A percentile compares a stretch with the other conserved stretches of the same genome.
These are phyloP conservation scores for Platichthys flesus DNA, from an alignment of 2,113 vertebrate genomes.

Conservation along the genomic window DNA sequence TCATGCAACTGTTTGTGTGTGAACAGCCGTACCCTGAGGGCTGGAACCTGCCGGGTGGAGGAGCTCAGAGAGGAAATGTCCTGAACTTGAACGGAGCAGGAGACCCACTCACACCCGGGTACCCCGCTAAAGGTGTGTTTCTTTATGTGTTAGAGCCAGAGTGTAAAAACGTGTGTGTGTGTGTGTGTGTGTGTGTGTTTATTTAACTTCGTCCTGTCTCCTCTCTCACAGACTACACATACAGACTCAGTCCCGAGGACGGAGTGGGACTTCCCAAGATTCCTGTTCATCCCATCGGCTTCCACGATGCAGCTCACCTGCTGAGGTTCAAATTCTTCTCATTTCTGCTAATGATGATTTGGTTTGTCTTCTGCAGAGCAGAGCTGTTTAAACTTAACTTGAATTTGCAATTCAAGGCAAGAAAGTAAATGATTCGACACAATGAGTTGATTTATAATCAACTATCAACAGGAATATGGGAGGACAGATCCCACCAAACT, in stretches of 20 bases:
- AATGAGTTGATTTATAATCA: constrained; percentile 13
- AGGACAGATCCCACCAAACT: constrained; percentile 84
- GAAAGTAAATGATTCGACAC: neutral
- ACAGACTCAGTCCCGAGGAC: constrained; percentile 84
- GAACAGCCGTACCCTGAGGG: constrained; percentile 86
- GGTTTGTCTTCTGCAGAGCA: neutral
- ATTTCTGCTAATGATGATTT: neutral
- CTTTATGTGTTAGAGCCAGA: neutral
- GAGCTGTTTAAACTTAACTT: neutral
- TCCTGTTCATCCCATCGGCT: constrained; percentile 95
- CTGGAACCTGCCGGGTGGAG: constrained; percentile 93
- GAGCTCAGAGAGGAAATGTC: constrained; percentile 93
- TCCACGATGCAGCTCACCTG: constrained; percentile 88
- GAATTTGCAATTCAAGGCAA: constrained; percentile 4
- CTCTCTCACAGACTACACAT: constrained; percentile 87
- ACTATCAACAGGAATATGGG: constrained; percentile 86
- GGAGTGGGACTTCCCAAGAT: constrained; percentile 92
- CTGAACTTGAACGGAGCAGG: constrained; percentile 93
- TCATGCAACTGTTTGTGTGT: constrained; percentile 6
- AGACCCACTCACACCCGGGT: constrained; percentile 95
- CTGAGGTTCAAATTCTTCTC: constrained; percentile 78
- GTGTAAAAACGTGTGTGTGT: neutral
- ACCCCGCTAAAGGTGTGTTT: constrained; percentile 93
- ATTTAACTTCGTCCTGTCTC: constrained; percentile 15
- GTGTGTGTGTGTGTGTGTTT: neutral